These are phyloP conservation scores for Ciconia nigra DNA, from an alignment of 2,797 vertebrate species.

Conservation along the genomic window DNA sequence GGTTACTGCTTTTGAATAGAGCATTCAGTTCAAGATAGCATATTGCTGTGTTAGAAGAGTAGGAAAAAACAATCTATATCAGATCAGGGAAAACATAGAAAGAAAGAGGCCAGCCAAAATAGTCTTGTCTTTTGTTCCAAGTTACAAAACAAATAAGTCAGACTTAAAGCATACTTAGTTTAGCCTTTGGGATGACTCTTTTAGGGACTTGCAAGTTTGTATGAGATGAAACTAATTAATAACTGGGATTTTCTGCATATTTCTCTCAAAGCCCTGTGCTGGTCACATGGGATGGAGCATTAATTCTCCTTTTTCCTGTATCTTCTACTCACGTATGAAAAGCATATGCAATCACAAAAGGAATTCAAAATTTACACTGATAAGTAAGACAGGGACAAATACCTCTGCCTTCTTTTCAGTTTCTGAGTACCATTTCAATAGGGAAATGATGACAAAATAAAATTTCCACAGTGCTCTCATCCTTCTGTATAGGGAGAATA, in stretches of 20 bases:
- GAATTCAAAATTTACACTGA: not conserved
- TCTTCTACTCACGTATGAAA: not conserved
- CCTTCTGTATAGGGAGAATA: not conserved
- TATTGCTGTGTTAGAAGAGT: not conserved
- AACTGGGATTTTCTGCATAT: not conserved
- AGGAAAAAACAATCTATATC: not conserved
- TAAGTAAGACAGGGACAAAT: not conserved
- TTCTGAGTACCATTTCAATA: not conserved
- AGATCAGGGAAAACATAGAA: not conserved
- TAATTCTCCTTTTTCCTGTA: not conserved
- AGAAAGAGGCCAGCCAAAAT: not conserved
- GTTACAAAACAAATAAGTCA: not conserved
- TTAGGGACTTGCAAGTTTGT: not conserved
- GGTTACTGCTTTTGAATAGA: not conserved
- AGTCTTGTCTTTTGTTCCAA: not conserved
- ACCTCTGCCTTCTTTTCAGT: not conserved
- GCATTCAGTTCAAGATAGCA: not conserved
- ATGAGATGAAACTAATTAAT: not conserved
- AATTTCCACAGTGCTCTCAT: not conserved
- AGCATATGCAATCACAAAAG: not conserved
- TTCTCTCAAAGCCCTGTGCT: not conserved
- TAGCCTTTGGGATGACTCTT: not conserved
- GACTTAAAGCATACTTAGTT: not conserved
- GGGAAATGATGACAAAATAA: not conserved
- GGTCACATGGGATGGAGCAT: not conserved